These are phyloP conservation scores for Formica selysi DNA, from an alignment of 1,140 invertebrate genomes.

Conservation along the genomic window DNA sequence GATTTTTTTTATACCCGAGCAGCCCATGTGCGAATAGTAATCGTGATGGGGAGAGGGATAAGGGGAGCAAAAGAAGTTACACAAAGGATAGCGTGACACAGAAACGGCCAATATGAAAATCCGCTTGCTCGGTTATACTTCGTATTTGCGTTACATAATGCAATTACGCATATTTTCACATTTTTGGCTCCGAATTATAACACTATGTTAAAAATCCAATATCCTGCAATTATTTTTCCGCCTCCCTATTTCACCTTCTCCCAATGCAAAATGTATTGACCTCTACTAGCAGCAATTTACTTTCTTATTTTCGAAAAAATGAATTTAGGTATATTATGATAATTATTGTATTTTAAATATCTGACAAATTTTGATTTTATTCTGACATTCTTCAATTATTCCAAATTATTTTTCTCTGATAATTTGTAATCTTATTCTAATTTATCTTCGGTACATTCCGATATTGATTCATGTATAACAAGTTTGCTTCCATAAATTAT, in stretches of 20 bases:
- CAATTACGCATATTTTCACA: neutral
- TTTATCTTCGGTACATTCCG: neutral
- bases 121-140: slow-evolving; percentile 1
- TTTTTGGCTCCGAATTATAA: neutral
- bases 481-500: slow-evolving; percentile 9
- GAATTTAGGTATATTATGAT: neutral
- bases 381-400: too few species aligned
- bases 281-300: neutral
- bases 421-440: neutral
- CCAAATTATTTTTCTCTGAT: neutral
- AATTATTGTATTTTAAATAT: neutral
- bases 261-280: neutral
- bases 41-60: slow-evolving; percentile 30
- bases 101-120: slow-evolving; percentile 48
- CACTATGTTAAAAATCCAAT: neutral
- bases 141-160: slow-evolving; percentile 41
- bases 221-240: neutral
- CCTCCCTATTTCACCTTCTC: neutral
- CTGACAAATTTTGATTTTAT: neutral
- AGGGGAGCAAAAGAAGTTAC: slow-evolving; percentile 35
- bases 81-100: slow-evolving; percentile 47
- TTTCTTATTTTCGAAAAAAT: slow-evolving; percentile 4
- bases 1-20: slow-evolving; percentile 59
- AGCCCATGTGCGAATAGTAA: slow-evolving; percentile 41
- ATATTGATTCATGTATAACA: neutral